phyloP scores from a whole-genome alignment of 2,888 invertebrate genomes.

The Drosophila greeni region DNA sequence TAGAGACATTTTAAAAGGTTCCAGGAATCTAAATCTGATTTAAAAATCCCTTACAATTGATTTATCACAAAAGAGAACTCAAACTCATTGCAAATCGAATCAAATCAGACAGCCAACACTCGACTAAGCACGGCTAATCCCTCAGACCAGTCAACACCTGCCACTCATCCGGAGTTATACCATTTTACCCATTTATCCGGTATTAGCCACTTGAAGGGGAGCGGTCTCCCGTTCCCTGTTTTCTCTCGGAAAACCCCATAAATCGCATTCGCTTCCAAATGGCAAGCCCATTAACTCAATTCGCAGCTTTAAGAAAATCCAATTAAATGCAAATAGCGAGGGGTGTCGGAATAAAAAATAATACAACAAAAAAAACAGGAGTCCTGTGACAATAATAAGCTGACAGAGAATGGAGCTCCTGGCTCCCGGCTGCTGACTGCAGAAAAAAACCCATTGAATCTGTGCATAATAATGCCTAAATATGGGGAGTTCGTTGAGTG shows the following conservation, averaged over 20 bases:
- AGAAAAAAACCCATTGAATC: constrained; percentile 49
- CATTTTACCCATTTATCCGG: constrained; percentile 24
- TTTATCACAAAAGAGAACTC: not conserved
- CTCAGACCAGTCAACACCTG: constrained; percentile 56
- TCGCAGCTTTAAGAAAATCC: constrained; percentile 71
- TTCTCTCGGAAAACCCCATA: constrained; percentile 22
- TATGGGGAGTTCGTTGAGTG: constrained; percentile 38
- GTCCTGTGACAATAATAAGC: constrained; percentile 55
- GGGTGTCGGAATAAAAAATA: constrained; percentile 3
- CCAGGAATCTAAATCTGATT: not conserved
- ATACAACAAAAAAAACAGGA: not conserved
- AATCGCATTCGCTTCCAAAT: constrained; percentile 58
- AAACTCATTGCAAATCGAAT: not conserved
- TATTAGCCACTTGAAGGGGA: constrained; percentile 19
- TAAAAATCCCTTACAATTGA: not conserved
- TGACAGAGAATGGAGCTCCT: constrained; percentile 24
- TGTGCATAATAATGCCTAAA: constrained; percentile 61
- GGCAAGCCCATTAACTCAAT: constrained; percentile 67
- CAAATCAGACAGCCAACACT: constrained; percentile 6
- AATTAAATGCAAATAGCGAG: constrained; percentile 49
- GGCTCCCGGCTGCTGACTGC: constrained; percentile 5
- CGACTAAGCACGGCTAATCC: constrained; percentile 46
- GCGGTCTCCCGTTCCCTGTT: not conserved
- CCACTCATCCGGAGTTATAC: constrained; percentile 15
- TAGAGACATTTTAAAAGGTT: not conserved